Percentiles rank a stretch among this genome's conserved stretches.
Evolutionary conservation across 2,888 invertebrate species (phyloP).

Genomic region (Caenorhabditis sp.): DNA sequence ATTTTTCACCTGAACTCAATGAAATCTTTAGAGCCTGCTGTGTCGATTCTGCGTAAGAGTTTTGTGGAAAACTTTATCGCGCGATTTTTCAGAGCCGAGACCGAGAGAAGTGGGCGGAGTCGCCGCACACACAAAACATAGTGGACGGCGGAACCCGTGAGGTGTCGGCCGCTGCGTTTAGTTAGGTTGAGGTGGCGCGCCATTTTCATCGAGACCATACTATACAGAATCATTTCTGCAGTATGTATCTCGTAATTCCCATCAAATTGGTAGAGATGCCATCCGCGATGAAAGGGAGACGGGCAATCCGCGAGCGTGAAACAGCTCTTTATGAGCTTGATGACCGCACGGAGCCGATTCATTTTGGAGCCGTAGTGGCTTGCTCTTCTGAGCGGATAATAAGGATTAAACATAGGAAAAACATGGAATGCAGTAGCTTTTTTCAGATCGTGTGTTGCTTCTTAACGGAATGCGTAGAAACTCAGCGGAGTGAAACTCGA

Average conservation of each 20-base stretch:
- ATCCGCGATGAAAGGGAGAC: conserved; percentile 68
- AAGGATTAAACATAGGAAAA: no score
- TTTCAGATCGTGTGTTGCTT: no score
- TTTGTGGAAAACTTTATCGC: no score
- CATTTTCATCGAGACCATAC: conserved; percentile 67
- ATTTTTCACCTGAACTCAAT: no score
- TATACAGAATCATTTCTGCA: conserved; percentile 76
- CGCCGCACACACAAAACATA: conserved; percentile 7
- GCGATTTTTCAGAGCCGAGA: no score
- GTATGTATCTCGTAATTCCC: conserved; percentile 73
- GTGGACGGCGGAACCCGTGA: conserved; percentile 29
- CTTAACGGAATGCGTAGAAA: no score
- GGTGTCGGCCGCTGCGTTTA: conserved; percentile 8
- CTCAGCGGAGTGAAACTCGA: no score
- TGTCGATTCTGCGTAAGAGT: no score
- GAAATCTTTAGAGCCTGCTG: no score
- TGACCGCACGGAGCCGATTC: conserved; percentile 63
- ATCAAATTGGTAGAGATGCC: conserved; percentile 66
- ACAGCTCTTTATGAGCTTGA: conserved; percentile 54
- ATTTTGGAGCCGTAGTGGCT: conserved; percentile 68
- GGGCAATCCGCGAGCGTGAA: conserved; percentile 70
- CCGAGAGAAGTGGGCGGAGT: conserved; percentile 23
- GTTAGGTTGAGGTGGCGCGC: neutral
- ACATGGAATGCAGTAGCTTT: no score
- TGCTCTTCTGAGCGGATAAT: conserved; percentile 69